A percentile compares a stretch with the other conserved stretches of the same genome.
Conservation (phyloP, 2,888 invertebrate species). For the Anodontia alba region DNA sequence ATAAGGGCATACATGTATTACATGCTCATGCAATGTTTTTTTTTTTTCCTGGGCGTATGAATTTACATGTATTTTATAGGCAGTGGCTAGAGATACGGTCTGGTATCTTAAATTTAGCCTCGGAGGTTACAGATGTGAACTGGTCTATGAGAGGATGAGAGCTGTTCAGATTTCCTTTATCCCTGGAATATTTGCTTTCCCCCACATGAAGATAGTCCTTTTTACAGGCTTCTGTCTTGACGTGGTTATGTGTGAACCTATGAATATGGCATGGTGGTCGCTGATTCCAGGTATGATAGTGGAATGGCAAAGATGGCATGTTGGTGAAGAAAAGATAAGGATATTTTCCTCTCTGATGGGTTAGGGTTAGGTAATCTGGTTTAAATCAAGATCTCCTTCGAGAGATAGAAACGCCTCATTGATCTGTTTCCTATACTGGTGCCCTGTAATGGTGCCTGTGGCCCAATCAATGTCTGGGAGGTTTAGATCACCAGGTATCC, state of each 20-base stretch:
- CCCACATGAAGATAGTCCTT: constrained; percentile 22
- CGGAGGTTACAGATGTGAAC: no score
- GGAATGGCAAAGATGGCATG: constrained; percentile 8
- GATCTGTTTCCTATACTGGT: constrained; percentile 9
- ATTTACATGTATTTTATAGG: no score
- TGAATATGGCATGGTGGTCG: constrained; percentile 24
- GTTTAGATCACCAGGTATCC: constrained; percentile 31
- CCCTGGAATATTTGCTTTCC: background rate
- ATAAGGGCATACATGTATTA: no score
- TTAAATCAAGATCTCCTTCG: background rate
- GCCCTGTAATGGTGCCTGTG: constrained; percentile 22
- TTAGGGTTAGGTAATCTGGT: constrained; percentile 21
- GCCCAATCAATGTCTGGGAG: constrained; percentile 34
- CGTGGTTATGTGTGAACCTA: no score
- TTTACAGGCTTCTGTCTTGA: constrained; percentile 13
- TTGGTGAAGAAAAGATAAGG: constrained; percentile 35
- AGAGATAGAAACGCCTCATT: constrained; percentile 7
- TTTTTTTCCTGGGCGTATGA: no score
- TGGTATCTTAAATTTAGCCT: no score
- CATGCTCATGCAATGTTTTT: no score
- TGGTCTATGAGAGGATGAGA: background rate
- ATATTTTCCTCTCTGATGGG: constrained; percentile 27
- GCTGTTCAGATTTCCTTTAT: background rate
- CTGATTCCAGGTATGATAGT: constrained; percentile 29
- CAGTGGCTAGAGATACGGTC: no score